Evolutionary conservation across 2,888 invertebrate genomes (phyloP).

Genomic region (Oscheius sp.): DNA sequence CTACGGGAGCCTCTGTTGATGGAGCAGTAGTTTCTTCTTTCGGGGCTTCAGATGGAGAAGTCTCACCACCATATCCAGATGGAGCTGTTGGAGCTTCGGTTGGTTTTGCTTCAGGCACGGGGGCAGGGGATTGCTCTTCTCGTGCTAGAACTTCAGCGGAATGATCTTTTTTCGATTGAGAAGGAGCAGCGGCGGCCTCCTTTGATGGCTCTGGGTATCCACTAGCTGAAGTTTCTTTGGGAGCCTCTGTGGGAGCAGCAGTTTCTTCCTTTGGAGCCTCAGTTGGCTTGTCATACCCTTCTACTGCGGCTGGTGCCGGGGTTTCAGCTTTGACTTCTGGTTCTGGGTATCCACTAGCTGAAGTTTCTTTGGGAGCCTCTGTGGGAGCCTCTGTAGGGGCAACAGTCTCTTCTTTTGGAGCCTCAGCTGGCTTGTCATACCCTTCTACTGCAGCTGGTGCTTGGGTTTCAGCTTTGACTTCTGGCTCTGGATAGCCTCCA

Average conservation of each 20-base stretch:
- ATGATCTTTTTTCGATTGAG: not conserved
- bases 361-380: conserved; percentile 51
- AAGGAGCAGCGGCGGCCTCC: conserved; percentile 5
- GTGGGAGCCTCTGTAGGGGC: conserved; percentile 33
- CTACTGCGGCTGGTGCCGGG: not conserved
- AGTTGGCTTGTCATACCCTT: not conserved
- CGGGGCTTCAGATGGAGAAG: not conserved
- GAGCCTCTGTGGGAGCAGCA: not conserved
- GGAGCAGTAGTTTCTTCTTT: conserved; percentile 7
- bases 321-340: too few species aligned
- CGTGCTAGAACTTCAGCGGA: conserved; percentile 1
- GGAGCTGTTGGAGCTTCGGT: not conserved
- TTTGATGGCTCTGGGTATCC: not conserved
- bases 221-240: not conserved
- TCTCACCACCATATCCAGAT: not conserved
- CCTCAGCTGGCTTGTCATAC: not conserved
- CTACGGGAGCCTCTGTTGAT: not conserved
- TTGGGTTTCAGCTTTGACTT: not conserved
- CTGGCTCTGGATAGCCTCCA: not conserved
- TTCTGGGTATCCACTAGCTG: conserved; percentile 36
- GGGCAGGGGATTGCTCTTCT: not conserved
- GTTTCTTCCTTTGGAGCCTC: not conserved
- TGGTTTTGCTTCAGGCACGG: not conserved
- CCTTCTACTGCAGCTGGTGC: not conserved
- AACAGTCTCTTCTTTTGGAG: not conserved